phyloP scores from a whole-genome alignment of 2,113 vertebrate species.

The Pseudorhombus dupliciocellatus region DNA sequence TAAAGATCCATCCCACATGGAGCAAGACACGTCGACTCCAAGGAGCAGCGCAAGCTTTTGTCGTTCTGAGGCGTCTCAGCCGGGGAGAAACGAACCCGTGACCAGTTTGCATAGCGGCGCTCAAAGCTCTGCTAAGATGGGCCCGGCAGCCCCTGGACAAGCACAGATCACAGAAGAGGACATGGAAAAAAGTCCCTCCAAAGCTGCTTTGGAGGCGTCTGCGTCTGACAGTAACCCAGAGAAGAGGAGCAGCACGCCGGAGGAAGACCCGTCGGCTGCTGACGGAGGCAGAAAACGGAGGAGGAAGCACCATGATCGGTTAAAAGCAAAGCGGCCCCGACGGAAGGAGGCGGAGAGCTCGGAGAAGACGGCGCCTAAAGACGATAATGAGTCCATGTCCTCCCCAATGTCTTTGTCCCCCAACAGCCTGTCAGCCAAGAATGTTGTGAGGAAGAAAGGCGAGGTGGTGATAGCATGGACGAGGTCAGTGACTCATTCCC shows the following conservation, averaged over 20 bases:
- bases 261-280: background rate
- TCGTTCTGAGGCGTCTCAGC: background rate
- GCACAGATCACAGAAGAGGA: background rate
- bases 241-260: background rate
- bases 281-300: conserved; percentile 69
- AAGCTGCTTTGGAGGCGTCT: background rate
- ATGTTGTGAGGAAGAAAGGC: conserved; percentile 93
- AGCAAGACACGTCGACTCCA: background rate
- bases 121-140: conserved; percentile 2
- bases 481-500: conserved; percentile 81
- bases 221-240: conserved; percentile 18
- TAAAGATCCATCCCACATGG: background rate
- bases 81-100: background rate
- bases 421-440: conserved; percentile 90
- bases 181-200: background rate
- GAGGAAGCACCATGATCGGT: conserved; percentile 50
- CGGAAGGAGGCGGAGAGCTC: conserved; percentile 59
- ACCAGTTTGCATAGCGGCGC: background rate
- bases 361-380: conserved; percentile 61
- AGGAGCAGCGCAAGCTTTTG: background rate
- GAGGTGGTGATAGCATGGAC: conserved; percentile 94
- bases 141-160: background rate
- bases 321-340: conserved; percentile 74
- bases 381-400: conserved; percentile 5
- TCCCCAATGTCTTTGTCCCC: conserved; percentile 67